Conservation (phyloP, 2,113 vertebrate species). For the Charadrius vociferus region DNA sequence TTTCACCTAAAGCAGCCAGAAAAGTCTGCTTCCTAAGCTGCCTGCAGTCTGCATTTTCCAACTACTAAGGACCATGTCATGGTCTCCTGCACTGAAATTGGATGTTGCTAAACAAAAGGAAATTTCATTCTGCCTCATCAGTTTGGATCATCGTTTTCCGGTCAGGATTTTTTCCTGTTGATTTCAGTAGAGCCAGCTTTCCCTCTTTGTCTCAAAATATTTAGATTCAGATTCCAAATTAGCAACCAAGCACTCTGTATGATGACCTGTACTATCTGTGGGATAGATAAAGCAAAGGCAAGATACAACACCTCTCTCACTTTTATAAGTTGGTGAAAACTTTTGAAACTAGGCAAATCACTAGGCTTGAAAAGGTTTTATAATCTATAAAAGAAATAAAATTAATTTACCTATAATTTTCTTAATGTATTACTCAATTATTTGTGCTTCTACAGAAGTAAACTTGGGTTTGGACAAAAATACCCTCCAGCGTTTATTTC, state of each 20-base stretch:
- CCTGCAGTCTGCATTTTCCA: neutral
- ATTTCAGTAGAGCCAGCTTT: neutral
- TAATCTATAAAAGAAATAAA: neutral
- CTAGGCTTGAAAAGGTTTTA: neutral
- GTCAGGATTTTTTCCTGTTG: neutral
- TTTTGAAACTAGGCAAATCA: neutral
- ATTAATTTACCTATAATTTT: neutral
- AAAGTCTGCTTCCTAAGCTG: neutral
- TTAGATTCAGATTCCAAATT: neutral
- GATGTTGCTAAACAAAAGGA: neutral
- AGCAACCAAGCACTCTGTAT: neutral
- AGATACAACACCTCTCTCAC: neutral
- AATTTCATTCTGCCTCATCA: slow-evolving; percentile 8
- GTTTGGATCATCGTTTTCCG: neutral
- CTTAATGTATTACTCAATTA: neutral
- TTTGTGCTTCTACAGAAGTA: neutral
- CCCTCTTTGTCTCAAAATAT: neutral
- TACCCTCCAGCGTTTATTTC: neutral
- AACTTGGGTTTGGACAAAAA: neutral
- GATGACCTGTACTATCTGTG: neutral
- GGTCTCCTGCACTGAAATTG: neutral
- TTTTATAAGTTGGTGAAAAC: neutral
- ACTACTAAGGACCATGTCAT: neutral
- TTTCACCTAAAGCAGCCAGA: neutral
- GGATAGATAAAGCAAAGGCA: neutral